Conservation (phyloP, 2,797 vertebrate genomes). For the Chelon auratus region DNA sequence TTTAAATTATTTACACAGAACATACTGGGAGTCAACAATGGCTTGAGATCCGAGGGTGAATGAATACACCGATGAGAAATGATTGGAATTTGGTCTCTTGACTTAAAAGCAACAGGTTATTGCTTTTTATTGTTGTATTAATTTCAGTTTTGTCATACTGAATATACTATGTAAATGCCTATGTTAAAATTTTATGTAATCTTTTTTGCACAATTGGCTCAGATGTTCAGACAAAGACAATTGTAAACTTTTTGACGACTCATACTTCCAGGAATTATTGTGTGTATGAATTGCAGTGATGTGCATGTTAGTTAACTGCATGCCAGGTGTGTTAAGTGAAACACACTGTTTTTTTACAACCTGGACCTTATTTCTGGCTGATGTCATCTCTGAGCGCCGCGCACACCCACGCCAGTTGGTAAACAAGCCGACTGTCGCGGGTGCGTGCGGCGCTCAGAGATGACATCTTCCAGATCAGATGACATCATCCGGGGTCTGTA, state of each 20-base stretch:
- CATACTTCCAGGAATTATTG: neutral
- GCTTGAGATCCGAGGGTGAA: neutral
- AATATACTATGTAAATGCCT: neutral
- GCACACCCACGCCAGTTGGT: no score
- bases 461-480: no score
- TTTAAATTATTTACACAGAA: slow-evolving; percentile 45
- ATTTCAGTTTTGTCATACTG: neutral
- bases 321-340: neutral
- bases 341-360: neutral
- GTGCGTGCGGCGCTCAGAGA: no score
- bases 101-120: slow-evolving; percentile 21
- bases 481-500: no score
- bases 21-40: slow-evolving; percentile 7
- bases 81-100: neutral
- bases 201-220: neutral
- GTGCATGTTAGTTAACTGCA: neutral
- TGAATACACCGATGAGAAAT: slow-evolving; percentile 24
- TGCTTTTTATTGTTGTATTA: no score
- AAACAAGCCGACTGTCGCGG: no score
- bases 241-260: neutral
- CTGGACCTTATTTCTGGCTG: no score
- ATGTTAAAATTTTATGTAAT: neutral
- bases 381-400: no score
- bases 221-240: neutral
- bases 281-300: neutral